Base-by-base conservation (phyloP, 2,113 vertebrate genomes). In the Podarcis muralis region DNA sequence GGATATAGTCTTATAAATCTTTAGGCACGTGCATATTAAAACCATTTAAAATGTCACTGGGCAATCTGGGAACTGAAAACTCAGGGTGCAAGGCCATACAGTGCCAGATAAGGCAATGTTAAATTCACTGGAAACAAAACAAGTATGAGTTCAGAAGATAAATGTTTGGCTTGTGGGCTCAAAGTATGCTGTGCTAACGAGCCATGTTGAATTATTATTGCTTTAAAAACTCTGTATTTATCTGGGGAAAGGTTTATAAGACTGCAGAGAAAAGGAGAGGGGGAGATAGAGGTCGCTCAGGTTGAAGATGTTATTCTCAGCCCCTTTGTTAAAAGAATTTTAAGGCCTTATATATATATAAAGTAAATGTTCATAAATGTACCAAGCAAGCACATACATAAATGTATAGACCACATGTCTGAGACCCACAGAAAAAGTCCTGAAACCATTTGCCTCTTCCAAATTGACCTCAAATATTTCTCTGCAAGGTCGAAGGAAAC, bases 1-100 rank as follows among this genome's bases (percentile, higher is more conserved):
- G 95, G 95, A 95, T 94, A 92, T 75, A 89, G 81, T 84, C 94
- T 94, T 83, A 82, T 87, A 88, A 32, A 35, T 76, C 57, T 75
- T 68, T 53, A 37, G 57, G 5, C 40, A 68, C 4, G 7, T 66
- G n/a, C 37, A 27, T 27, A 25, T 77, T 8, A 92, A 90, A 90
- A 75, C 87, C 86, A 93, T 92, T 82, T 93, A 91, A 93, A 91
- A 84, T 88, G 15, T 88, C 90, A 90, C 25, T 88, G 90, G 77
- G 93, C 89, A 87, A 87, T 48, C 65, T 59, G 85, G 84, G 59
- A 80, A 89, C 87, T 48, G 57, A 88, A 91, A 81, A 94, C 80
- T 89, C 18, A 20, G 59, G 89, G 88, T 84, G 92, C n/a, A 48
- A 43, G 90, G 18, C 2, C 37, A 72, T 32, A 71, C 0, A 20